Evolutionary conservation across 2,888 invertebrate species (phyloP), one percentile per base, ranked within the genome.

Genomic region (Amphiduros pacificus): DNA sequence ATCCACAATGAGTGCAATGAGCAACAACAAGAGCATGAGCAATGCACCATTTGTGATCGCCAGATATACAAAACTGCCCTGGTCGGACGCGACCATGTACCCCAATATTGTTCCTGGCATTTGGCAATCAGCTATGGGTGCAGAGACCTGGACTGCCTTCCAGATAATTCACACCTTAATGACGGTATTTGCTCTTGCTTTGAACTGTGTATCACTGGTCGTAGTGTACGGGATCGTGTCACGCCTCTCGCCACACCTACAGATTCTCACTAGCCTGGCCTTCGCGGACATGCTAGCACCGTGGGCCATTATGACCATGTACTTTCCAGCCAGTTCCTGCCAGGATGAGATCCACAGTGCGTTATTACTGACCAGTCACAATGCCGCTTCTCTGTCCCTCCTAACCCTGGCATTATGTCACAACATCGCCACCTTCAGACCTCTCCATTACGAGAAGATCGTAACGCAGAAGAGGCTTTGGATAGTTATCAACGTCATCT

Each of bases 171-270:
- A 68, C 36, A 61, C 54, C 6, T n/a, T 55, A 3, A 56, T 68
- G 55, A 64, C 66, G 22, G 27, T 61, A 11, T n/a, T 44, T 11
- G 60, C 66, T 9, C 59, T 68, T n/a, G 36, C 48, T 1, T 29
- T 51, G 31, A 68, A 68, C 64, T 64, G 64, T 44, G 52, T 57
- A 2, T 61, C 62, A 11, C 56, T 68, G 27, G 54, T 53, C 4
- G 68, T 68, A 29, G 63, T 68, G n/a, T 68, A 68, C 55, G 68
- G 68, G 4, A 48, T 64, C n/a, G 64, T 68, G 31, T n/a, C 51
- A 9, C 53, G 55, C 11, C 58, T 68, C 49, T 66, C 64, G 3
- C 66, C 65, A n/a, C 66, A 63, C 2, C 53, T 68, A 22, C 65
- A 64, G 41, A 24, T 68, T 0, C 64, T 68, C 20, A 66, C 68